These are phyloP conservation scores for Vipera ursinii DNA, from an alignment of 2,797 vertebrate genomes.

Conservation along the genomic window DNA sequence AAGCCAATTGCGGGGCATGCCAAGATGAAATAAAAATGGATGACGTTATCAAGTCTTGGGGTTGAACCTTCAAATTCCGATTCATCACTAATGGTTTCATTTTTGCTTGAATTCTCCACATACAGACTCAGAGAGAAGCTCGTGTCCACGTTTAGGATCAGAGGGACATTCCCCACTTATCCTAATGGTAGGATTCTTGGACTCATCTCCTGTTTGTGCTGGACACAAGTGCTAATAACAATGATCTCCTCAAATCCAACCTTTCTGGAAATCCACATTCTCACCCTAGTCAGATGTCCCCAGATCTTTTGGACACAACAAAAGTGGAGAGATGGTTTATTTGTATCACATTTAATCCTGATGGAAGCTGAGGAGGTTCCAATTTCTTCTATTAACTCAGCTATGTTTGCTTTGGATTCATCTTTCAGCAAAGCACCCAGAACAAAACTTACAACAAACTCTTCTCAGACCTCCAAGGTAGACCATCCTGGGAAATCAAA, in stretches of 20 bases:
- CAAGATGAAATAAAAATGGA: not conserved
- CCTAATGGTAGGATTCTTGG: not conserved
- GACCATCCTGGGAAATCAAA: not conserved
- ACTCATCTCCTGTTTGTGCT: rapidly evolving
- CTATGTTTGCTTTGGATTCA: not conserved
- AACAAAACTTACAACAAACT: not conserved
- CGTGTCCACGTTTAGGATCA: not conserved
- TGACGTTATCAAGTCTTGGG: not conserved
- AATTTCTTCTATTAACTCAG: not conserved
- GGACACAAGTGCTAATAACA: not conserved
- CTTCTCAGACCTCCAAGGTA: not conserved
- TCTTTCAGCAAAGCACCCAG: not conserved
- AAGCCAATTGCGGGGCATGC: not conserved
- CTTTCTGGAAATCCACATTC: not conserved
- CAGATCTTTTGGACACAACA: rapidly evolving
- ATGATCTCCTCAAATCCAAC: not conserved
- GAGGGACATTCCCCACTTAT: not conserved
- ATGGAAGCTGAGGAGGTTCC: not conserved
- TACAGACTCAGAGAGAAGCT: not conserved
- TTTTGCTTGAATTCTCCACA: not conserved
- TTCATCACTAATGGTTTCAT: not conserved
- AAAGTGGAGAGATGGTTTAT: not conserved
- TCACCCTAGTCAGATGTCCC: not conserved
- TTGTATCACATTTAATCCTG: not conserved
- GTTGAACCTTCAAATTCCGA: not conserved